phyloP scores from a whole-genome alignment of 2,888 invertebrate species.

The Hydriomena furcata region DNA sequence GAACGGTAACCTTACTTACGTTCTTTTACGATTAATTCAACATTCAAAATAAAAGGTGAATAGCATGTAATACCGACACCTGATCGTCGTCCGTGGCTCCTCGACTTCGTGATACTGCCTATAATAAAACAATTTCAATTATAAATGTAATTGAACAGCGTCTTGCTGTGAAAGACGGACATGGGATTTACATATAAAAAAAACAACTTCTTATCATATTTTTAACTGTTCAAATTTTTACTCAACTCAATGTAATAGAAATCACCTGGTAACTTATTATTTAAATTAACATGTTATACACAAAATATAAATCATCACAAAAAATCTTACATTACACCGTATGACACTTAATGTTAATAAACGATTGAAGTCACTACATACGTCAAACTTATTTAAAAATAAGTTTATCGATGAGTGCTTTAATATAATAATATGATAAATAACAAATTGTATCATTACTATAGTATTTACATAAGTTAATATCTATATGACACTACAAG shows the following conservation, averaged over 20 bases:
- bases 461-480: constrained; percentile 74
- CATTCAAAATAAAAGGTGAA: constrained; percentile 9
- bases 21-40: constrained; percentile 10
- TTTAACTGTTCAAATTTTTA: constrained; percentile 73
- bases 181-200: constrained; percentile 68
- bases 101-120: constrained; percentile 69
- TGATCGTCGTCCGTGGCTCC: constrained; percentile 47
- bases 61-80: constrained; percentile 36
- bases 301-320: constrained; percentile 71
- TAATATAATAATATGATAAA: constrained; percentile 75
- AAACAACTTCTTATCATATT: constrained; percentile 76
- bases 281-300: constrained; percentile 78
- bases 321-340: constrained; percentile 60
- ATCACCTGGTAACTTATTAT: constrained; percentile 77
- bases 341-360: constrained; percentile 68
- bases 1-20: constrained; percentile 16
- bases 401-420: constrained; percentile 75
- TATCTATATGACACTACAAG: constrained; percentile 69
- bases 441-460: constrained; percentile 73
- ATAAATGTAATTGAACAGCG: constrained; percentile 42
- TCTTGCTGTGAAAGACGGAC: constrained; percentile 43
- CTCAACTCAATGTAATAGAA: constrained; percentile 79
- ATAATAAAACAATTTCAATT: constrained; percentile 55
- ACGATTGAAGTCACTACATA: constrained; percentile 64
- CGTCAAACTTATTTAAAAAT: constrained; percentile 75